Percentiles rank a stretch among this genome's conserved stretches.
Conservation (phyloP, 2,113 vertebrate species). For the Penelope pileata region DNA sequence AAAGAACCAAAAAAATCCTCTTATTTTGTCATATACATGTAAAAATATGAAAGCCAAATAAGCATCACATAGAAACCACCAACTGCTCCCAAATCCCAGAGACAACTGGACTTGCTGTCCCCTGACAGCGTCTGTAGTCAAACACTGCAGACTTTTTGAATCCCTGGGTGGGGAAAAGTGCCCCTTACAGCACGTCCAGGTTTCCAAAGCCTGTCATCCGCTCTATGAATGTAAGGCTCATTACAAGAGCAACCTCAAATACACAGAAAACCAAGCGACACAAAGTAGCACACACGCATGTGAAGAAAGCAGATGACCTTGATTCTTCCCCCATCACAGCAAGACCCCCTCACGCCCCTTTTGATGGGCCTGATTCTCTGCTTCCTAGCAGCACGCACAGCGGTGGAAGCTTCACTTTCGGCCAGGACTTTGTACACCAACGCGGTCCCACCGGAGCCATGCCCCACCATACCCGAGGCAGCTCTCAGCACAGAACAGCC, state of each 20-base stretch:
- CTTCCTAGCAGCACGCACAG: not conserved
- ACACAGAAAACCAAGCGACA: not conserved
- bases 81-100: not conserved
- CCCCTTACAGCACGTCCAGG: not conserved
- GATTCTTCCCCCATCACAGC: not conserved
- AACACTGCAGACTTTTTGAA: not conserved
- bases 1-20: not conserved
- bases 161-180: not conserved
- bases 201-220: not conserved
- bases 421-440: not conserved
- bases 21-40: not conserved
- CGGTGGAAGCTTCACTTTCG: not conserved
- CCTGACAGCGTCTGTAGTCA: not conserved
- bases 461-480: not conserved
- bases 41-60: not conserved
- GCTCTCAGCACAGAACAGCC: fast-evolving
- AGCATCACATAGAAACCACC: not conserved
- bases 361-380: not conserved
- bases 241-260: not conserved
- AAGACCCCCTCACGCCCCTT: fast-evolving
- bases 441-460: not conserved
- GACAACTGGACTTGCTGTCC: not conserved
- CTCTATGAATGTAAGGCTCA: not conserved
- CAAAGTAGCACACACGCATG: fast-evolving
- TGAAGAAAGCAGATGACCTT: not conserved